Conservation (phyloP, 2,113 vertebrate species). For the Ammodytes dubius region DNA sequence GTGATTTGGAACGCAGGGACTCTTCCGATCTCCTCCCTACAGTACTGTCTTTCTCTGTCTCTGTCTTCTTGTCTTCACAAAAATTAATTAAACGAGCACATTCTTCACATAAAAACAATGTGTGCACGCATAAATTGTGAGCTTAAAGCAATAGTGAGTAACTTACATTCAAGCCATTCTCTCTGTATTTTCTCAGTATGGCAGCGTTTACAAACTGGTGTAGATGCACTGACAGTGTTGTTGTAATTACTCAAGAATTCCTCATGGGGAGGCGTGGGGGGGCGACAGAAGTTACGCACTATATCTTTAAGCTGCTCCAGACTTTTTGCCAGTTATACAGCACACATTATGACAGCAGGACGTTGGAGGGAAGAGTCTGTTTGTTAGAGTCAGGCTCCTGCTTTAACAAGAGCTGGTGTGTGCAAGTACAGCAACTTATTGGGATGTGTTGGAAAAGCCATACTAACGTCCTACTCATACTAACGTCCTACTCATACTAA, state of each 20-base stretch:
- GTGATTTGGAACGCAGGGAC: no score
- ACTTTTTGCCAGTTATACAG: not conserved
- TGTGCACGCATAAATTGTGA: not conserved
- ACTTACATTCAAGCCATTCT: no score
- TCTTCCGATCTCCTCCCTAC: not conserved
- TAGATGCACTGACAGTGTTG: no score
- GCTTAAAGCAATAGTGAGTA: no score
- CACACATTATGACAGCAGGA: conserved; percentile 4
- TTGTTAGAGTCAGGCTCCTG: conserved; percentile 43
- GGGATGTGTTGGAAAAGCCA: no score
- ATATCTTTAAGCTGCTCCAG: not conserved
- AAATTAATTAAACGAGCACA: not conserved
- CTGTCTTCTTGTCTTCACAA: not conserved
- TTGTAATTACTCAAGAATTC: no score
- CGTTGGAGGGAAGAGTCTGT: conserved; percentile 30
- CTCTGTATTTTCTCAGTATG: no score
- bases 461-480: no score
- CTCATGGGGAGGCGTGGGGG: no score
- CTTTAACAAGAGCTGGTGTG: conserved; percentile 45
- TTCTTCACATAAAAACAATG: conserved; percentile 3
- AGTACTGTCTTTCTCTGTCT: not conserved
- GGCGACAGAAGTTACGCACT: no score
- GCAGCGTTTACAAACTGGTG: no score
- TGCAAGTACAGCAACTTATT: conserved; percentile 52
- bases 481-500: no score